Evolutionary conservation across 2,888 invertebrate genomes (phyloP).

Genomic region (Epinotia nisella): DNA sequence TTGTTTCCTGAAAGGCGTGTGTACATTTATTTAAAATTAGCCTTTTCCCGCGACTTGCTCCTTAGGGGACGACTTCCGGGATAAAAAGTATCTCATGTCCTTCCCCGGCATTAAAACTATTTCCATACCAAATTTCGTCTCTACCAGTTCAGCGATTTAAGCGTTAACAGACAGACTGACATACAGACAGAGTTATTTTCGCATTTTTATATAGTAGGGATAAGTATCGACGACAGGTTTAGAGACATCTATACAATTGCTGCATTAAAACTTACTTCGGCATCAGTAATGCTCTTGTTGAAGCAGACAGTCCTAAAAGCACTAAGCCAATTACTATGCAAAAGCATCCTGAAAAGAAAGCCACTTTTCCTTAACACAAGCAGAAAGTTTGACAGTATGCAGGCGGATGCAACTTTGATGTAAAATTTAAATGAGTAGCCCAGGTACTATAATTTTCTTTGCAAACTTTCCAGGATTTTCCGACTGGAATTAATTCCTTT

Average conservation of each 20-base stretch:
- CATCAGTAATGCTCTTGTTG: conserved; percentile 32
- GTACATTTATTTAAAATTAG: too few relatives aligned
- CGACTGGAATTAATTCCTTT: conserved; percentile 39
- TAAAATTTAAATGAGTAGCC: conserved; percentile 44
- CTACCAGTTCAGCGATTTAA: too few relatives aligned
- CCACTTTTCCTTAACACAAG: conserved; percentile 35
- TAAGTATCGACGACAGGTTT: neutral
- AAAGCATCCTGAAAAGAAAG: conserved; percentile 39
- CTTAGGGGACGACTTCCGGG: too few relatives aligned
- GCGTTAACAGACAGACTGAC: too few relatives aligned
- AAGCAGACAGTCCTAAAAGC: conserved; percentile 31
- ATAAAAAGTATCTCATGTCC: too few relatives aligned
- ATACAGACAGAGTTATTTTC: too few relatives aligned
- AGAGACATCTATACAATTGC: neutral
- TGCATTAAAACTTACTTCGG: conserved; percentile 21
- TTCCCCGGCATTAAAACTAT: too few relatives aligned
- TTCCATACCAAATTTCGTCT: too few relatives aligned
- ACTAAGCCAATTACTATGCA: conserved; percentile 42
- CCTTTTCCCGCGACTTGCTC: too few relatives aligned
- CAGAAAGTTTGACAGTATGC: conserved; percentile 36
- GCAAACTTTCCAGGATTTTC: conserved; percentile 35
- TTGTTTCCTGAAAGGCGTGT: too few relatives aligned
- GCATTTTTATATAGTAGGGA: too few relatives aligned
- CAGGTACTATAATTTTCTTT: conserved; percentile 44
- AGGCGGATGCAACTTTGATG: conserved; percentile 43